Evolutionary conservation across 2,797 vertebrate genomes (phyloP).

Genomic region (Scolopax rusticola): DNA sequence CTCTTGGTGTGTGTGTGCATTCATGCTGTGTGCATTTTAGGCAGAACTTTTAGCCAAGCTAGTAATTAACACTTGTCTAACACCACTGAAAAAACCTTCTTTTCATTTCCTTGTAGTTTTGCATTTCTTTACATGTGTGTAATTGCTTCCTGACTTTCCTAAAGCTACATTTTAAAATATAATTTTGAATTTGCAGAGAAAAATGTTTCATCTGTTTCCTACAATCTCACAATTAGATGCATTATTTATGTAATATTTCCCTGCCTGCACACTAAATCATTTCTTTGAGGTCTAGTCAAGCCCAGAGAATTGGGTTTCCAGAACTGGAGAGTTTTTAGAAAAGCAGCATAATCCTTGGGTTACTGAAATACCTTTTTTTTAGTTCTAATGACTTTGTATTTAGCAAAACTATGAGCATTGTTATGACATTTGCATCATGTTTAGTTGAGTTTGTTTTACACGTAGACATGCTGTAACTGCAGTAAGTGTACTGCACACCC

Average conservation of each 20-base stretch:
- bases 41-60: neutral
- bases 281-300: neutral
- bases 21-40: neutral
- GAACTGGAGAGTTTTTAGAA: neutral
- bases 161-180: neutral
- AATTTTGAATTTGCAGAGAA: neutral
- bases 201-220: neutral
- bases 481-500: accelerated
- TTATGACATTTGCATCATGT: neutral
- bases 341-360: neutral
- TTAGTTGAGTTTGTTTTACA: neutral
- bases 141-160: neutral
- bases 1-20: neutral
- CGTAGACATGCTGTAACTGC: neutral
- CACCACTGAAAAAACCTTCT: neutral
- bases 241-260: neutral
- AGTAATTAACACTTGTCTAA: neutral
- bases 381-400: neutral
- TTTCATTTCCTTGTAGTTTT: neutral
- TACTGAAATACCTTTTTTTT: neutral
- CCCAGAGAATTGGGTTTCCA: neutral
- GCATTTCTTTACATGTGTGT: neutral
- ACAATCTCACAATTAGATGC: neutral
- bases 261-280: neutral
- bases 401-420: neutral